phyloP scores from a whole-genome alignment of 2,797 vertebrate species.

The Luscinia megarhynchos region DNA sequence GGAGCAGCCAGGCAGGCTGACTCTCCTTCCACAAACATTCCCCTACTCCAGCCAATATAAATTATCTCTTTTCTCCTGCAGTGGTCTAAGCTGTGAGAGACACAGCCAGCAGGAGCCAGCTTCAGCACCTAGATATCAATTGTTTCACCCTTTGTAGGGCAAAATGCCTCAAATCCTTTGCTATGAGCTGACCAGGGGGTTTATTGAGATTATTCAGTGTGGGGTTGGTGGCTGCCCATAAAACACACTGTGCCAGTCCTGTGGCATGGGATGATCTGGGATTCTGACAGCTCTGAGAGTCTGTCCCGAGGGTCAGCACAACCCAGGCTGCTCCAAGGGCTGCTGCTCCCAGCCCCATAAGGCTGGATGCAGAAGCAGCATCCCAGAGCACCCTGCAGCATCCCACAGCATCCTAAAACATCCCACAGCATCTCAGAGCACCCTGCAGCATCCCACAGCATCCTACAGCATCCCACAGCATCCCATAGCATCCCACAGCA shows the following conservation, averaged over 20 bases:
- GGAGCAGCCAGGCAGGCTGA: background rate
- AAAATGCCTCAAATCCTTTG: background rate
- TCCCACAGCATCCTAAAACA: too few relatives aligned
- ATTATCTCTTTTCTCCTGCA: background rate
- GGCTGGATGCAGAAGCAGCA: accelerated
- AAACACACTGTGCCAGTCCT: background rate
- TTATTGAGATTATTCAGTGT: background rate
- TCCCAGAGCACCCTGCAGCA: too few relatives aligned
- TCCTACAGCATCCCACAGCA: background rate
- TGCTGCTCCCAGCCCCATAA: background rate
- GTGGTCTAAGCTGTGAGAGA: background rate
- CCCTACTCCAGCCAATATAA: background rate
- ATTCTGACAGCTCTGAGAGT: background rate
- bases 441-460: background rate
- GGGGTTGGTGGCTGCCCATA: background rate
- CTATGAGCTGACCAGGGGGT: background rate
- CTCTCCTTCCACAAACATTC: background rate
- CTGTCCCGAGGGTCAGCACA: background rate
- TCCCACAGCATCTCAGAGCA: background rate
- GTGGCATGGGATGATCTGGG: accelerated
- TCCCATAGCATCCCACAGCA: accelerated
- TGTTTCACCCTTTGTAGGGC: background rate
- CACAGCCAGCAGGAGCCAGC: background rate
- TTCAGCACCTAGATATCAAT: background rate
- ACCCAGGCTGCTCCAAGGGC: background rate